These are phyloP conservation scores for Drosophila kepulauana DNA, from an alignment of 1,140 invertebrate genomes.

Conservation along the genomic window DNA sequence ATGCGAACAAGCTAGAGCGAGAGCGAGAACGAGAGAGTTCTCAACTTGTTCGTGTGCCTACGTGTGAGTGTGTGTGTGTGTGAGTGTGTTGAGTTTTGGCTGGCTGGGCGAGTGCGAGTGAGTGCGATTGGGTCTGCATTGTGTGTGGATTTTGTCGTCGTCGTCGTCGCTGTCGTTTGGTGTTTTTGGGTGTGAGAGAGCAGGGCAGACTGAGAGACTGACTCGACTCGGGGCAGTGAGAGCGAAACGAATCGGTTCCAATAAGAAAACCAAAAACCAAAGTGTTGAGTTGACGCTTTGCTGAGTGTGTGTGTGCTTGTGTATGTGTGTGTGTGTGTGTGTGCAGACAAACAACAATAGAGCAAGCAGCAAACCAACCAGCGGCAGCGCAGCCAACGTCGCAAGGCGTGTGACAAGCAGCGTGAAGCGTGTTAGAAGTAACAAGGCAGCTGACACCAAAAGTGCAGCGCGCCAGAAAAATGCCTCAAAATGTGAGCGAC, in stretches of 20 bases:
- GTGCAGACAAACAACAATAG: slow-evolving; percentile 38
- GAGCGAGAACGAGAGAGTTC: slow-evolving; percentile 16
- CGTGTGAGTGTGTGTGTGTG: slow-evolving; percentile 4
- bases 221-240: slow-evolving; percentile 30
- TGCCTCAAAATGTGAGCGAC: slow-evolving; percentile 60
- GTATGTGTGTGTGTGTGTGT: background rate
- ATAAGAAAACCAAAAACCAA: slow-evolving; percentile 79
- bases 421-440: slow-evolving; percentile 75
- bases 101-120: slow-evolving; percentile 19
- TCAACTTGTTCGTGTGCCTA: too few species aligned
- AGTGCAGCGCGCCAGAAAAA: slow-evolving; percentile 68
- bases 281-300: slow-evolving; percentile 76
- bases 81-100: slow-evolving; percentile 43
- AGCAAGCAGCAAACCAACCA: slow-evolving; percentile 62
- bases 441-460: slow-evolving; percentile 81
- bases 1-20: background rate
- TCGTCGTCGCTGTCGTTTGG: background rate
- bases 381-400: slow-evolving; percentile 50
- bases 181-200: slow-evolving; percentile 53
- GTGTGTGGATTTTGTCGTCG: background rate
- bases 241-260: slow-evolving; percentile 55
- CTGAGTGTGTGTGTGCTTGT: slow-evolving; percentile 12
- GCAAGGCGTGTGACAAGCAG: slow-evolving; percentile 58
- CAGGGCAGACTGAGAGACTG: slow-evolving; percentile 51
- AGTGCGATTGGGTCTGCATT: slow-evolving; percentile 43